Evolutionary conservation across 2,113 vertebrate genomes (phyloP).

Genomic region (Suncus etruscus): DNA sequence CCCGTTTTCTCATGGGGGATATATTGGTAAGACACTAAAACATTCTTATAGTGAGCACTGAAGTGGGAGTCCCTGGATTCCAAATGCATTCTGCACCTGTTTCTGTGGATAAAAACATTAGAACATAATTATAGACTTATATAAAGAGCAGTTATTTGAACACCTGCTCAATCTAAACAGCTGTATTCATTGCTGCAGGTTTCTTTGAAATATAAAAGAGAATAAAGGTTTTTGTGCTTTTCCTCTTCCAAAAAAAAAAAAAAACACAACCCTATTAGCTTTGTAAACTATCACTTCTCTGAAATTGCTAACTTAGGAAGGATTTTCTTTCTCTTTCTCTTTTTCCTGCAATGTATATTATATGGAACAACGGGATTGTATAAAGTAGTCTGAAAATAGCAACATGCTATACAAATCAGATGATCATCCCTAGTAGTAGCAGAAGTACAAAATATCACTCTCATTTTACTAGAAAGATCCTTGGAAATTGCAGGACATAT

Average conservation of each 20-base stretch:
- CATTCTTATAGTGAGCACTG: too few relatives aligned
- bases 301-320: conserved; percentile 9
- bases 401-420: background rate
- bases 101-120: too few relatives aligned
- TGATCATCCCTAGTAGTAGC: background rate
- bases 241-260: background rate
- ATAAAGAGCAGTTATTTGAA: too few relatives aligned
- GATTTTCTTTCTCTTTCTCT: background rate
- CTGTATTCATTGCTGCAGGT: too few relatives aligned
- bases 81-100: too few relatives aligned
- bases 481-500: conserved; percentile 33
- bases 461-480: conserved; percentile 44
- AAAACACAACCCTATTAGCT: background rate
- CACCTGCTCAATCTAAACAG: too few relatives aligned
- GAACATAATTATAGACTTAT: too few relatives aligned
- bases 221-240: too few relatives aligned
- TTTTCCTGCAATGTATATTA: background rate
- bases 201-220: too few relatives aligned
- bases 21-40: too few relatives aligned
- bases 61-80: too few relatives aligned
- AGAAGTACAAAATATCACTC: conserved; percentile 1
- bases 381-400: background rate
- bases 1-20: conserved; percentile 84
- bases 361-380: background rate
- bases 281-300: conserved; percentile 8